phyloP scores from a whole-genome alignment of 2,797 vertebrate genomes.

The Cetoscarus ocellatus region DNA sequence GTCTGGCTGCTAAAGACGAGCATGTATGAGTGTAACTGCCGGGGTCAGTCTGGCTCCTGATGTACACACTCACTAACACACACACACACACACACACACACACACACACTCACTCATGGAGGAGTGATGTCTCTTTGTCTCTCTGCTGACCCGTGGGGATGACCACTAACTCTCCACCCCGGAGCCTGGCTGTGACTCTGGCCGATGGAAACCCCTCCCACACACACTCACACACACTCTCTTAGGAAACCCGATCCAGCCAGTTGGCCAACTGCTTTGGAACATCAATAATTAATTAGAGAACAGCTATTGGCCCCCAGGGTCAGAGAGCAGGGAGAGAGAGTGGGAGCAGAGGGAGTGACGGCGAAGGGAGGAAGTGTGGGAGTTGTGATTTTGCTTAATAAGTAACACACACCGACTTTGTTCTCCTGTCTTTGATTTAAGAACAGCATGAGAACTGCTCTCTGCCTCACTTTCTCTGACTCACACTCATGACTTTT shows the following conservation, averaged over 20 bases:
- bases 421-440: conserved; percentile 74
- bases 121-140: conserved; percentile 24
- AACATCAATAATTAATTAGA: conserved; percentile 92
- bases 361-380: conserved; percentile 42
- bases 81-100: conserved; percentile 26
- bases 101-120: conserved; percentile 20
- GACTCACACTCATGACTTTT: not conserved
- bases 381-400: conserved; percentile 81
- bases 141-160: conserved; percentile 65
- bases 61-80: conserved; percentile 19
- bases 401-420: conserved; percentile 81
- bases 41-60: conserved; percentile 55
- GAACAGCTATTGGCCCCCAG: conserved; percentile 87
- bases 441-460: conserved; percentile 47
- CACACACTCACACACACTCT: conserved; percentile 7
- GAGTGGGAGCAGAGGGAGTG: conserved; percentile 7
- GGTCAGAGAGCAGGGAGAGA: conserved; percentile 82
- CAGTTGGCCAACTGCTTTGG: conserved; percentile 87
- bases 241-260: conserved; percentile 82
- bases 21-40: conserved; percentile 47
- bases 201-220: conserved; percentile 66
- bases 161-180: conserved; percentile 70
- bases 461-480: conserved; percentile 21
- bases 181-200: conserved; percentile 70
- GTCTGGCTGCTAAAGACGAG: conserved; percentile 34